Evolutionary conservation across 1,140 invertebrate species (phyloP).

Genomic region (Heterodera carotae): DNA sequence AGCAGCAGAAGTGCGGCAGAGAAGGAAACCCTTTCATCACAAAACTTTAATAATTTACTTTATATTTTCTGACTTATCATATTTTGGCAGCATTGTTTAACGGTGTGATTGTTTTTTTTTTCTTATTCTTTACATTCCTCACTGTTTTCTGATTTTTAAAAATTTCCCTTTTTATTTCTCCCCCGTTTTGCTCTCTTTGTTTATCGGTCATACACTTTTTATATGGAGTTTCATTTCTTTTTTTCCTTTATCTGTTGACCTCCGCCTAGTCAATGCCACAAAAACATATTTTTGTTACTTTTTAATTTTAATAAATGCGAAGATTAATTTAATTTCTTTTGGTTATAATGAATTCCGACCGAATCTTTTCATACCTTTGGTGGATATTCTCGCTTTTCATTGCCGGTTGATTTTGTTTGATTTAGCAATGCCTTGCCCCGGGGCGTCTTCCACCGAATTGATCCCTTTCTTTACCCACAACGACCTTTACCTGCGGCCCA

Average conservation of each 20-base stretch:
- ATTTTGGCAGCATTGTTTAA: too few species aligned
- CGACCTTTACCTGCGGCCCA: slow-evolving; percentile 37
- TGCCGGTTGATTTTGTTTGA: background rate
- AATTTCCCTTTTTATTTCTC: background rate
- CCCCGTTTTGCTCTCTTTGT: background rate
- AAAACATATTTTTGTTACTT: background rate
- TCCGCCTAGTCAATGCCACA: background rate
- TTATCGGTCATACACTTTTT: background rate
- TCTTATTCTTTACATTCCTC: slow-evolving; percentile 20
- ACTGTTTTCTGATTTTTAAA: background rate
- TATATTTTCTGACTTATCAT: background rate
- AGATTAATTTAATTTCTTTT: background rate
- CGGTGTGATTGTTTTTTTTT: background rate
- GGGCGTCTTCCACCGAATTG: slow-evolving; percentile 30
- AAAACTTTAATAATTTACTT: background rate
- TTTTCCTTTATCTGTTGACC: too few species aligned
- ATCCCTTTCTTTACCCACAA: slow-evolving; percentile 45
- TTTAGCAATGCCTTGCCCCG: slow-evolving; percentile 6
- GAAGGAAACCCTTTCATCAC: background rate
- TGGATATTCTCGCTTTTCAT: too few species aligned
- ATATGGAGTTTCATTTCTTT: background rate
- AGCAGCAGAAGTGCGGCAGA: background rate
- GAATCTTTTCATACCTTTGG: background rate
- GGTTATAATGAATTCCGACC: background rate
- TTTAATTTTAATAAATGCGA: background rate